A percentile compares a stretch with the other conserved stretches of the same genome.
Evolutionary conservation across 2,797 vertebrate genomes (phyloP).

Genomic region (Scarus forsteni): DNA sequence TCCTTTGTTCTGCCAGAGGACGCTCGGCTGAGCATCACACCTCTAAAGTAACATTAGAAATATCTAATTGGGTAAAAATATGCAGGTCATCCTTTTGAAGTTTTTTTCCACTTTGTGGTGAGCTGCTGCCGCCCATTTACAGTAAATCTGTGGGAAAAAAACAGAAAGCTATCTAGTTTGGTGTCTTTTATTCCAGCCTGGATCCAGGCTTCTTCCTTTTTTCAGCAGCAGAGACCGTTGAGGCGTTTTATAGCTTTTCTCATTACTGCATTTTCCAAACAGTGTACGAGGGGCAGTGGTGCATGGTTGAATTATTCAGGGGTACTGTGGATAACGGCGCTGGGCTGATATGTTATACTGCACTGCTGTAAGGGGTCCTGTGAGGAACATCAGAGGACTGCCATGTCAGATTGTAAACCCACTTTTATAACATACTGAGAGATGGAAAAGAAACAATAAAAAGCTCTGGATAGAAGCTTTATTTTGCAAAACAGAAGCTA

Average conservation of each 20-base stretch:
- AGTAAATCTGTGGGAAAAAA: slow-evolving; percentile 72
- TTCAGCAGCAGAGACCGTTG: slow-evolving; percentile 62
- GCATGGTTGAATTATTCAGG: slow-evolving; percentile 95
- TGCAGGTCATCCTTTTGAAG: slow-evolving; percentile 75
- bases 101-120: slow-evolving; percentile 48
- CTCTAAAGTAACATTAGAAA: slow-evolving; percentile 83
- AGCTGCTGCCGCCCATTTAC: slow-evolving; percentile 42
- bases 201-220: slow-evolving; percentile 27
- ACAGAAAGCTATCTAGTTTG: slow-evolving; percentile 61
- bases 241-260: slow-evolving; percentile 92
- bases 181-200: slow-evolving; percentile 58
- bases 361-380: slow-evolving; percentile 88
- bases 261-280: slow-evolving; percentile 93
- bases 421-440: slow-evolving; percentile 83
- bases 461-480: slow-evolving; percentile 81
- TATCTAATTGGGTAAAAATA: slow-evolving; percentile 74
- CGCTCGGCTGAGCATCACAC: slow-evolving; percentile 72
- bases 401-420: slow-evolving; percentile 89
- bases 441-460: slow-evolving; percentile 73
- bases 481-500: slow-evolving; percentile 85
- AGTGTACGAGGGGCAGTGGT: slow-evolving; percentile 88
- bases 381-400: slow-evolving; percentile 87
- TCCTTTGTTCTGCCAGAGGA: slow-evolving; percentile 77
- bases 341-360: slow-evolving; percentile 85
- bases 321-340: slow-evolving; percentile 85